A percentile compares a stretch with the other conserved stretches of the same genome.
These are phyloP conservation scores for Cetoscarus ocellatus DNA, from an alignment of 2,797 vertebrate genomes.

Conservation along the genomic window DNA sequence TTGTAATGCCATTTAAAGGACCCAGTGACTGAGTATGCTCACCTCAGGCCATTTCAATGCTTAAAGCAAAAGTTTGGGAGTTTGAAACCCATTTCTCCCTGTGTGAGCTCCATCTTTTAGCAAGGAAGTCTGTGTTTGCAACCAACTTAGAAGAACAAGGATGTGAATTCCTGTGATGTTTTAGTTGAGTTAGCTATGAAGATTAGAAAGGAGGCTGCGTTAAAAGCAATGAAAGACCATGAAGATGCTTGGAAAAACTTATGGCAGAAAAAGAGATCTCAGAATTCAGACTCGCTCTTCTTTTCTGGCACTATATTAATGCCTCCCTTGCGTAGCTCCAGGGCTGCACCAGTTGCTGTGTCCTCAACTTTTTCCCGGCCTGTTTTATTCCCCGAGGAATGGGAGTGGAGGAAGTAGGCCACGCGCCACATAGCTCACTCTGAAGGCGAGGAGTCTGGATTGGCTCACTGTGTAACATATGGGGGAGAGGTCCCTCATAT, in stretches of 20 bases:
- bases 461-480: conserved; percentile 47
- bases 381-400: conserved; percentile 56
- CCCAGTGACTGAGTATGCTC: conserved; percentile 41
- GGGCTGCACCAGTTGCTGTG: conserved; percentile 60
- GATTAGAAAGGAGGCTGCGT: conserved; percentile 9
- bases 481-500: conserved; percentile 56
- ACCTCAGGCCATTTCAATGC: conserved; percentile 14
- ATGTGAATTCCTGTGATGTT: conserved; percentile 17
- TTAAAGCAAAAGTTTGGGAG: conserved; percentile 8
- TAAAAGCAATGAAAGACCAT: conserved; percentile 8
- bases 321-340: conserved; percentile 39
- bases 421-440: conserved; percentile 66
- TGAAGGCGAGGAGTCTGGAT: conserved; percentile 63
- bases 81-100: neutral
- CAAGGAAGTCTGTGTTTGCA: conserved; percentile 13
- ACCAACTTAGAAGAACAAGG: conserved; percentile 17
- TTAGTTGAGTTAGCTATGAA: conserved; percentile 21
- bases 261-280: conserved; percentile 24
- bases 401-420: conserved; percentile 74
- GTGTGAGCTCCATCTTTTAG: neutral
- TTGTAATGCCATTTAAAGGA: conserved; percentile 38
- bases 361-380: conserved; percentile 62
- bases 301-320: conserved; percentile 41
- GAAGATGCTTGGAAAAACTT: conserved; percentile 2
- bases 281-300: conserved; percentile 17